Conservation (phyloP, 2,797 vertebrate species). For the Acrocephalus scirpaceus region DNA sequence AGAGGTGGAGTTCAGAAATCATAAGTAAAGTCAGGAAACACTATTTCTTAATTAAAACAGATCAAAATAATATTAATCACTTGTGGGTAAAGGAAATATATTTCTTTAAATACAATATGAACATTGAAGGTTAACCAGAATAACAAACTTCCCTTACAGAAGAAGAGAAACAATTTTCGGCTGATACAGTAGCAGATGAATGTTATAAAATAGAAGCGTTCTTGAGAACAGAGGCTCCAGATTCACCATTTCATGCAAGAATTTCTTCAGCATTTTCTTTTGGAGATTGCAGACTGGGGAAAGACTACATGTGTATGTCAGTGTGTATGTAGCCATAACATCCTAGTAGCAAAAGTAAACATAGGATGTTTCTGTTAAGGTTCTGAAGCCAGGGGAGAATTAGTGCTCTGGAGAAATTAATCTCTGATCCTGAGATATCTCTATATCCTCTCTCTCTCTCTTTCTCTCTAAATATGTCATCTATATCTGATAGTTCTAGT, state of each 20-base stretch:
- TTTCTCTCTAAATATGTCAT: fast-evolving
- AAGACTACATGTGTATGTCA: not conserved
- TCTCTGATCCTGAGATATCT: not conserved
- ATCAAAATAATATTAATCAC: not conserved
- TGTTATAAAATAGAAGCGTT: not conserved
- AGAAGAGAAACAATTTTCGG: not conserved
- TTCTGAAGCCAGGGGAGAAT: not conserved
- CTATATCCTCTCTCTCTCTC: not conserved
- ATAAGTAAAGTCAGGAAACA: not conserved
- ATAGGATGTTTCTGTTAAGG: not conserved
- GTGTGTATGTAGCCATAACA: not conserved
- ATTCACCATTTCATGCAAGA: not conserved
- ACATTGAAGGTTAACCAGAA: not conserved
- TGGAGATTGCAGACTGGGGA: not conserved
- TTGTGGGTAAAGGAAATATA: not conserved
- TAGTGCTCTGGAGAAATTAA: not conserved
- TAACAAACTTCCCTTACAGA: not conserved
- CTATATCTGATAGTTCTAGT: not conserved
- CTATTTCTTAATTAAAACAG: not conserved
- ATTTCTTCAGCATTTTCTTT: not conserved
- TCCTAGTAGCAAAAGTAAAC: not conserved
- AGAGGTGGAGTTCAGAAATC: not conserved
- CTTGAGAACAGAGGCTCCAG: not conserved
- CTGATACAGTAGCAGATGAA: not conserved
- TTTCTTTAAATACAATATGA: not conserved